Base-by-base conservation (phyloP, 2,888 invertebrate genomes). In the Danaus chrysippus region DNA sequence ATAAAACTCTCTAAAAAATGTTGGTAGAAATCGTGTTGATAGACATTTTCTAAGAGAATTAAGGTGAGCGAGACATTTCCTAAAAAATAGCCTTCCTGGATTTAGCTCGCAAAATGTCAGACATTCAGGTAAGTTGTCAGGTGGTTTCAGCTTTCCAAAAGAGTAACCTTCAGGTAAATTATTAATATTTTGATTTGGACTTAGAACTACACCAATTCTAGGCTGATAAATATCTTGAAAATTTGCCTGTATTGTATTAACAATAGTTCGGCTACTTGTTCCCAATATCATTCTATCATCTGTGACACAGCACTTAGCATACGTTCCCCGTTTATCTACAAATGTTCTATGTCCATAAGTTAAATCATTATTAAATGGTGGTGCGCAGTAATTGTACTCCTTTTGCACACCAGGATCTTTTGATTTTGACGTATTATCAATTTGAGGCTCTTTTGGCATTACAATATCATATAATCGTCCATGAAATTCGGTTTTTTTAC, bases 121-220 rank as follows among this genome's bases (percentile, higher is more conserved):
- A 64, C 92, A 84, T 67, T 92, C 91, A 23, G 82, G 83, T 1
- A 92, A 73, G 59, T 86, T 89, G 65, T 86, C 91, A 3, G 88
- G 79, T 23, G 82, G 79, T 41, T 81, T 78, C 5, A 86, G 75
- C 54, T 75, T 86, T 0, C 93, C 93, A 71, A 92, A 93, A 23
- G 79, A 64, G 66, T 84, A 83, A n/a, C 87, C 91, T 64, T 84
- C 69, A 0, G 92, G 91, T 1, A 93, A 86, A 59, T 80, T 75
- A 10, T 71, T 73, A 49, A 91, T 83, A 69, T 92, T 92, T 49
- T 91, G 75, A 72, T 91, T 90, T 67, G 93, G 92, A 9, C 91
- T 79, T 66, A 92, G 71, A 23, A 78, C 76, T 63, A 78, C 76
- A 11, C 92, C 92, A 12, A 91, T 43, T 70, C 76, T 78, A 1